A percentile compares a stretch with the other conserved stretches of the same genome.
Conservation (phyloP, 2,888 invertebrate species). For the Drosophila anceps region DNA sequence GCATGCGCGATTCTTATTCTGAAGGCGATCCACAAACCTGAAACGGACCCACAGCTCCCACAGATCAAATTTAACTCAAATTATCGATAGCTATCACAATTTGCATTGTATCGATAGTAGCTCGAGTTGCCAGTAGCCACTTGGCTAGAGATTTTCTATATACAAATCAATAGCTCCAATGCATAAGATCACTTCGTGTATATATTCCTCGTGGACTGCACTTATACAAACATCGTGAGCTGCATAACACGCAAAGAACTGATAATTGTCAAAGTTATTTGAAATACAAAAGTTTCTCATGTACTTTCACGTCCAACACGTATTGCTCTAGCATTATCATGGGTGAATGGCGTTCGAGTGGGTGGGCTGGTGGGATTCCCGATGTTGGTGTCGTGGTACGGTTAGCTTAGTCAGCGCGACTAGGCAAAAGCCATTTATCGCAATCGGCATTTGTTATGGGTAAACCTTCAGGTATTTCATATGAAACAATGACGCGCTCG, state of each 20-base stretch:
- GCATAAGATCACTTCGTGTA: not conserved
- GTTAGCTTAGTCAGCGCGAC: conserved; percentile 45
- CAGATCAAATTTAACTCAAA: too few relatives aligned
- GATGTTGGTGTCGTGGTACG: conserved; percentile 18
- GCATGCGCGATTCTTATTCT: not conserved
- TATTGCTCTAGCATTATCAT: conserved; percentile 4
- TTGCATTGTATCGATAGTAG: not conserved
- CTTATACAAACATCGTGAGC: conserved; percentile 4
- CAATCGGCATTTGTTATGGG: conserved; percentile 32
- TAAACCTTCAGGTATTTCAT: conserved; percentile 16
- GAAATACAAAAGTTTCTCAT: not conserved
- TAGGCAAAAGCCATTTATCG: conserved; percentile 24
- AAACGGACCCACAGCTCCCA: too few relatives aligned
- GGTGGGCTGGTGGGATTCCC: conserved; percentile 19
- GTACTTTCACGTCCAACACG: not conserved
- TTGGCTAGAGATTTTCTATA: too few relatives aligned
- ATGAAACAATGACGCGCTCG: conserved; percentile 33
- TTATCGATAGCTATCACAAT: too few relatives aligned
- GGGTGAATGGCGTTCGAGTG: conserved; percentile 9
- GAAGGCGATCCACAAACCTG: not conserved
- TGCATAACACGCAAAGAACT: not conserved
- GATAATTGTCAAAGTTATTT: not conserved
- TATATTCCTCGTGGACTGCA: not conserved
- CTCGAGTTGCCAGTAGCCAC: not conserved
- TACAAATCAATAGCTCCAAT: not conserved